A percentile compares a stretch with the other conserved stretches of the same genome.
Conservation (phyloP, 2,113 vertebrate species). For the Peromyscus maniculatus region DNA sequence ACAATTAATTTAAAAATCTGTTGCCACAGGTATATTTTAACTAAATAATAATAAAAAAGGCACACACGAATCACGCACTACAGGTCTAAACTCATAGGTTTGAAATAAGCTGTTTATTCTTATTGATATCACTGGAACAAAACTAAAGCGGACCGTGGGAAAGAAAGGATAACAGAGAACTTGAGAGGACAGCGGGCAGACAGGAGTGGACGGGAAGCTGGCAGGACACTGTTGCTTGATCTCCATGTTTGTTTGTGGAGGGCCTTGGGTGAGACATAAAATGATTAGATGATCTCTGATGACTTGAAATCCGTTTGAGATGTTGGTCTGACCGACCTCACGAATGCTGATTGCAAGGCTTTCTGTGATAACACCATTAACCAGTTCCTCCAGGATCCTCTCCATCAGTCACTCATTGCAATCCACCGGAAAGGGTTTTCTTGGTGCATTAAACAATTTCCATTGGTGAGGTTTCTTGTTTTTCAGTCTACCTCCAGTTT, state of each 20-base stretch:
- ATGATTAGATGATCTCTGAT: constrained; percentile 64
- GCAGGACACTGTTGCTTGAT: constrained; percentile 37
- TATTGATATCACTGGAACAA: constrained; percentile 62
- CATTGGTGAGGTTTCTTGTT: constrained; percentile 73
- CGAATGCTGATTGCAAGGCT: constrained; percentile 65
- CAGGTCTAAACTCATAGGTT: constrained; percentile 47
- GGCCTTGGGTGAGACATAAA: constrained; percentile 61
- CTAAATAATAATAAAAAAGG: constrained; percentile 28
- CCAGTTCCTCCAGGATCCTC: constrained; percentile 39
- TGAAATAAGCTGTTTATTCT: constrained; percentile 74
- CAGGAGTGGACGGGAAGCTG: constrained; percentile 49
- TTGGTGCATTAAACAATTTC: constrained; percentile 74
- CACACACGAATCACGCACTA: constrained; percentile 3
- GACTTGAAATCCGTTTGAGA: constrained; percentile 67
- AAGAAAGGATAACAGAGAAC: constrained; percentile 68
- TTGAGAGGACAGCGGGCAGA: constrained; percentile 64
- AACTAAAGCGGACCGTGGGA: constrained; percentile 55
- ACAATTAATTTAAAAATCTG: neutral
- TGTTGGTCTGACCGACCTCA: constrained; percentile 69
- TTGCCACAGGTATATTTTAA: constrained; percentile 56
- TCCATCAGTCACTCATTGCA: constrained; percentile 54
- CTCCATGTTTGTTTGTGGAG: constrained; percentile 60
- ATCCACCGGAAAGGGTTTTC: constrained; percentile 51
- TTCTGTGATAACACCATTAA: constrained; percentile 69
- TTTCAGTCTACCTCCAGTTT: constrained; percentile 70